These are phyloP conservation scores for Babyrousa celebensis DNA, from an alignment of 2,797 vertebrate genomes.

Conservation along the genomic window DNA sequence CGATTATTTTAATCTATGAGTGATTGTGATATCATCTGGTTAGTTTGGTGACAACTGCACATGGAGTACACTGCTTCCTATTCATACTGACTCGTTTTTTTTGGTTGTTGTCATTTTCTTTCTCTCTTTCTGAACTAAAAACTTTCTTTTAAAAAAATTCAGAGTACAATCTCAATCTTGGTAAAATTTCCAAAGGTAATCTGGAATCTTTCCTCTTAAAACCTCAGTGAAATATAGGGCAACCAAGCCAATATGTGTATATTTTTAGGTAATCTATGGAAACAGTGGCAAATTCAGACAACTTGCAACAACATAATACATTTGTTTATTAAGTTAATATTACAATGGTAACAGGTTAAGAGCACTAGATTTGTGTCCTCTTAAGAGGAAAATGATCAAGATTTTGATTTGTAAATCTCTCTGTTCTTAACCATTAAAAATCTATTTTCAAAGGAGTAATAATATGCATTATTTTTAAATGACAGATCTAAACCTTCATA, in stretches of 20 bases:
- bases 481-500: slow-evolving; percentile 73
- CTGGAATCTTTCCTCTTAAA: slow-evolving; percentile 15
- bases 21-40: background rate
- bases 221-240: slow-evolving; percentile 21
- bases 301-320: slow-evolving; percentile 70
- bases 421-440: slow-evolving; percentile 82
- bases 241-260: background rate
- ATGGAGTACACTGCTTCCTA: background rate
- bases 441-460: slow-evolving; percentile 81
- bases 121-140: background rate
- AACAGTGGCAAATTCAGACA: slow-evolving; percentile 60
- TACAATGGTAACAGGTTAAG: slow-evolving; percentile 72
- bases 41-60: background rate
- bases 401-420: slow-evolving; percentile 85
- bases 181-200: slow-evolving; percentile 60
- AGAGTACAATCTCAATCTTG: background rate
- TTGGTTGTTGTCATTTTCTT: too few relatives aligned
- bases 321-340: slow-evolving; percentile 84
- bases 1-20: slow-evolving; percentile 43
- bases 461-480: slow-evolving; percentile 71
- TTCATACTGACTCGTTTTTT: background rate
- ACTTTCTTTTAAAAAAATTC: slow-evolving; percentile 39
- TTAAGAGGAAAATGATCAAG: slow-evolving; percentile 70
- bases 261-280: slow-evolving; percentile 23
- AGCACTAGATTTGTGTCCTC: slow-evolving; percentile 74